Evolutionary conservation across 2,797 vertebrate species (phyloP).

Genomic region (Gymnopithys bicolor): DNA sequence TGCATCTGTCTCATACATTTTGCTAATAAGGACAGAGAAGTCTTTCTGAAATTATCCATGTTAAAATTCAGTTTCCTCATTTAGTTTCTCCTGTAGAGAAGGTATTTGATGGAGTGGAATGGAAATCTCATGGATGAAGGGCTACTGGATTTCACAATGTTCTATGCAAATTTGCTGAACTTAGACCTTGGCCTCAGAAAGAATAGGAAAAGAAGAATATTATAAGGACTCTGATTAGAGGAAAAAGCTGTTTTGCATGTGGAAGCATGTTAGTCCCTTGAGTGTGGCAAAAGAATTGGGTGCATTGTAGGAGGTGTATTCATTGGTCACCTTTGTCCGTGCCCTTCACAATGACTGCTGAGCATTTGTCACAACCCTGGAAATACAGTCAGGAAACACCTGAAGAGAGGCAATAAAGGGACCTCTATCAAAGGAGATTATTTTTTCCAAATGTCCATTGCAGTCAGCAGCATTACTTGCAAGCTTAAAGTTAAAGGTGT

Average conservation of each 20-base stretch:
- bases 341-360: neutral
- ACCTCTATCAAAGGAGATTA: neutral
- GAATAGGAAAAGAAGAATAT: neutral
- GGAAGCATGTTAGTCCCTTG: neutral
- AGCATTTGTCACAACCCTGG: neutral
- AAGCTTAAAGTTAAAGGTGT: neutral
- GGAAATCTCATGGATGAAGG: neutral
- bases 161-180: neutral
- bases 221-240: neutral
- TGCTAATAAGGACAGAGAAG: neutral
- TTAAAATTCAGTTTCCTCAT: neutral
- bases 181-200: neutral
- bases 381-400: neutral
- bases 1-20: neutral
- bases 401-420: neutral
- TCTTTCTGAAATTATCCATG: neutral
- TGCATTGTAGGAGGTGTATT: neutral
- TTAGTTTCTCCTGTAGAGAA: neutral
- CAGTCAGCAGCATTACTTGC: neutral
- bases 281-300: neutral
- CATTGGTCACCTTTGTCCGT: rapidly evolving
- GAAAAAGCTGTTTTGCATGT: neutral
- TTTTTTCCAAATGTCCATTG: neutral
- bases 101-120: neutral
- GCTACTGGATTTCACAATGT: neutral